phyloP scores from a whole-genome alignment of 2,888 invertebrate genomes.

The Augochlorella aurata region DNA sequence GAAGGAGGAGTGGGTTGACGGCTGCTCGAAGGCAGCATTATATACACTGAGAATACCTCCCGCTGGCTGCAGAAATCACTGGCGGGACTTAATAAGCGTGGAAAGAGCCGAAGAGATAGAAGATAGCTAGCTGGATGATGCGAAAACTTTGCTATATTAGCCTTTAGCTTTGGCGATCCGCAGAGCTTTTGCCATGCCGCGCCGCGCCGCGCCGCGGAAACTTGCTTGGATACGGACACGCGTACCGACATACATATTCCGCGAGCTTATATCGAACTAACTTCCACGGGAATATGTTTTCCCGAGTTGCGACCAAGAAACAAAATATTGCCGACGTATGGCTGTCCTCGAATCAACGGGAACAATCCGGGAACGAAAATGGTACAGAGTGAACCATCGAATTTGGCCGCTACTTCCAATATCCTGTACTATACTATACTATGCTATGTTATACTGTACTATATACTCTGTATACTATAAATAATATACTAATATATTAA shows the following conservation, averaged over 20 bases:
- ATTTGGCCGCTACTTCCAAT: no score
- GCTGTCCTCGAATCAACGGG: slow-evolving; percentile 34
- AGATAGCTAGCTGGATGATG: slow-evolving; percentile 80
- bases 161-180: slow-evolving; percentile 77
- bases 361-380: not conserved
- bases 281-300: slow-evolving; percentile 54
- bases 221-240: slow-evolving; percentile 66
- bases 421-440: no score
- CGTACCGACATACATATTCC: slow-evolving; percentile 55
- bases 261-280: slow-evolving; percentile 54
- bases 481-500: no score
- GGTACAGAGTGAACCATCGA: not conserved
- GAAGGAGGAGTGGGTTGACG: slow-evolving; percentile 63
- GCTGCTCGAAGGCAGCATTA: slow-evolving; percentile 69
- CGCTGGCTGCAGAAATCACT: slow-evolving; percentile 78
- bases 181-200: slow-evolving; percentile 74
- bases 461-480: no score
- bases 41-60: slow-evolving; percentile 68
- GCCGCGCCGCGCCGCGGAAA: slow-evolving; percentile 73
- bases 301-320: slow-evolving; percentile 31
- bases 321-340: slow-evolving; percentile 29
- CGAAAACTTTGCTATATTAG: slow-evolving; percentile 81
- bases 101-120: slow-evolving; percentile 76
- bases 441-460: no score
- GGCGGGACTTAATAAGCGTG: slow-evolving; percentile 80